phyloP scores from a whole-genome alignment of 2,113 vertebrate species.

The Camarhynchus parvulus region DNA sequence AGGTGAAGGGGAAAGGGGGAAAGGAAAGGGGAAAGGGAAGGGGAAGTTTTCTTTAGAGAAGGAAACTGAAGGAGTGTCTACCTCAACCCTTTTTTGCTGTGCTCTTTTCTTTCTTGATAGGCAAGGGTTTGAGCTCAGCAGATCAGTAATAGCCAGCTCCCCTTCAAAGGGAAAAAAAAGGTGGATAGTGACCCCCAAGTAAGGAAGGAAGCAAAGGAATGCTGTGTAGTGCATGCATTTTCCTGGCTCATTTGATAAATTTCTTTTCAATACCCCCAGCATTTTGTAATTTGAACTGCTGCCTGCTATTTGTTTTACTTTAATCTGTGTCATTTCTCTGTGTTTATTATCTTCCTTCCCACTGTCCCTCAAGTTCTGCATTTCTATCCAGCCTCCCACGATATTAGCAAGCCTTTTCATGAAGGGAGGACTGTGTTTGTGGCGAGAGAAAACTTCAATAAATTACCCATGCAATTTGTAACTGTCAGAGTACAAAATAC shows the following conservation, averaged over 20 bases:
- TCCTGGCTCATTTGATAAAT: not conserved
- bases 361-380: not conserved
- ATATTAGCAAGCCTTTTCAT: not conserved
- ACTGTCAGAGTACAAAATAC: slow-evolving; percentile 55
- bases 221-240: not conserved
- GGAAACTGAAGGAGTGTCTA: not conserved
- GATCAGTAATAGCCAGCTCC: not conserved
- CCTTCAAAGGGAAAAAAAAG: not conserved
- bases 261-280: not conserved
- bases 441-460: not conserved
- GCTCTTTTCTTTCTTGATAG: not conserved
- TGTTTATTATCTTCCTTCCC: slow-evolving; percentile 4
- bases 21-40: too few relatives aligned
- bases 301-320: slow-evolving; percentile 43
- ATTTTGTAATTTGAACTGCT: slow-evolving; percentile 5
- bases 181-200: not conserved
- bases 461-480: slow-evolving; percentile 71
- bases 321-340: slow-evolving; percentile 18
- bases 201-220: not conserved
- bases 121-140: not conserved
- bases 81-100: not conserved
- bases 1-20: fast-evolving
- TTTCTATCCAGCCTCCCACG: not conserved
- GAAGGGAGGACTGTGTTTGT: not conserved
- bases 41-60: not conserved